phyloP scores from a whole-genome alignment of 2,888 invertebrate genomes.

The Dorcus parallelipipedus region DNA sequence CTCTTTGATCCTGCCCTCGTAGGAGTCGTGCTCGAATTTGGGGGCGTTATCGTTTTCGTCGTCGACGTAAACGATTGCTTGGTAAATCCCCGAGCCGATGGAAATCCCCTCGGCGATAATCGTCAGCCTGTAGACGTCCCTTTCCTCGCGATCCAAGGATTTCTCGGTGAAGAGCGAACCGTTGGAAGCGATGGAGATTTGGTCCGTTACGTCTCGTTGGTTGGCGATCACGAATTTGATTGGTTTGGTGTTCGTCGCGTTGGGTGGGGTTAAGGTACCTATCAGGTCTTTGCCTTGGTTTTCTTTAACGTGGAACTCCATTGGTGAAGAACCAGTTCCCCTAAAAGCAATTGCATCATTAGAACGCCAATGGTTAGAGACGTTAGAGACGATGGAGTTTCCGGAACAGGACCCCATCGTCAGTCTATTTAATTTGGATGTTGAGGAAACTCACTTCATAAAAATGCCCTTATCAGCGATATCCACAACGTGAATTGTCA shows the following conservation, averaged over 20 bases:
- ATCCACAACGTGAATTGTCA: slow-evolving; percentile 79
- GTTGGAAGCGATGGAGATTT: slow-evolving; percentile 73
- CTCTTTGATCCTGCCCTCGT: slow-evolving; percentile 76
- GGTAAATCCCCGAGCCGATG: slow-evolving; percentile 71
- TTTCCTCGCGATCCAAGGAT: slow-evolving; percentile 73
- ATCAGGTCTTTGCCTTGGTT: slow-evolving; percentile 71
- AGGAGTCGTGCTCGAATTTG: slow-evolving; percentile 65
- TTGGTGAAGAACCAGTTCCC: slow-evolving; percentile 50
- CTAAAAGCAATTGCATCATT: neutral
- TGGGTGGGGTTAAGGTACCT: slow-evolving; percentile 65
- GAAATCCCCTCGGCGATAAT: slow-evolving; percentile 72
- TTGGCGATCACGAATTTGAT: slow-evolving; percentile 76
- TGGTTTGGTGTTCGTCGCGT: slow-evolving; percentile 35
- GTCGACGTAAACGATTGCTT: slow-evolving; percentile 75
- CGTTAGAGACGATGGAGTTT: no score
- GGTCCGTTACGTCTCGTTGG: slow-evolving; percentile 76
- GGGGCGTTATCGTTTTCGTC: slow-evolving; percentile 89
- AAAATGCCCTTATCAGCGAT: slow-evolving; percentile 68
- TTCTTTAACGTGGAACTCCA: slow-evolving; percentile 74
- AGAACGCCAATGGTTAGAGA: no score
- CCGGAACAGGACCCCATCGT: no score
- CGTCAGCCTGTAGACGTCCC: slow-evolving; percentile 70
- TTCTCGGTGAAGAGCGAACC: slow-evolving; percentile 76
- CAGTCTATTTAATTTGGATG: slow-evolving; percentile 19
- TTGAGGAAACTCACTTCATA: slow-evolving; percentile 54